Conservation (phyloP, 2,113 vertebrate species). For the Cinclus cinclus region DNA sequence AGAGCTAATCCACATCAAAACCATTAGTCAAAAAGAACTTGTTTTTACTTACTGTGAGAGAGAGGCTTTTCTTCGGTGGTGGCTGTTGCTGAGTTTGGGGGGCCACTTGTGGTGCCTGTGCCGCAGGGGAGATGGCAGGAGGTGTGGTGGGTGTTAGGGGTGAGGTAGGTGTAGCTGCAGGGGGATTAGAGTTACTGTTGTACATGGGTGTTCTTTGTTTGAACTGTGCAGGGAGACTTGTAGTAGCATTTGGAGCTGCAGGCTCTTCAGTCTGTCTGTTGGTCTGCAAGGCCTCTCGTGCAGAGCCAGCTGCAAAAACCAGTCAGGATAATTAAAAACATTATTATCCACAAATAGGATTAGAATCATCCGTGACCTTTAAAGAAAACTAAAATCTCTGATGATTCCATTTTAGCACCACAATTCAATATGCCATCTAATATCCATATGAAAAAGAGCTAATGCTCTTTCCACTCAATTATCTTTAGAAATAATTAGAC, state of each 20-base stretch:
- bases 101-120: conserved; percentile 81
- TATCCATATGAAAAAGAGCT: not conserved
- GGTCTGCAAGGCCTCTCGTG: conserved; percentile 85
- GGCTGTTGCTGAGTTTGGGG: conserved; percentile 82
- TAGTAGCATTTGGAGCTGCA: conserved; percentile 72
- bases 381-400: not conserved
- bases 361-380: not conserved
- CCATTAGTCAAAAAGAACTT: not conserved
- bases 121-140: conserved; percentile 76
- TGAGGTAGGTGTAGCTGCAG: conserved; percentile 80
- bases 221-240: conserved; percentile 84
- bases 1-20: not conserved
- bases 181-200: conserved; percentile 85
- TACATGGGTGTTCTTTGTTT: conserved; percentile 96
- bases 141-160: conserved; percentile 85
- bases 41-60: conserved; percentile 84
- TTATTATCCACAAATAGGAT: not conserved
- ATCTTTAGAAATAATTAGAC: not conserved
- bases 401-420: not conserved
- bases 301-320: conserved; percentile 75
- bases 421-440: not conserved
- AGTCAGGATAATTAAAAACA: not conserved
- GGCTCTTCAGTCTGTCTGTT: conserved; percentile 88
- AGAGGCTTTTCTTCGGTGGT: conserved; percentile 89
- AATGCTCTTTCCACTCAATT: not conserved